These are phyloP conservation scores for Brachionus koreanus DNA, from an alignment of 1,140 invertebrate species.

Conservation along the genomic window DNA sequence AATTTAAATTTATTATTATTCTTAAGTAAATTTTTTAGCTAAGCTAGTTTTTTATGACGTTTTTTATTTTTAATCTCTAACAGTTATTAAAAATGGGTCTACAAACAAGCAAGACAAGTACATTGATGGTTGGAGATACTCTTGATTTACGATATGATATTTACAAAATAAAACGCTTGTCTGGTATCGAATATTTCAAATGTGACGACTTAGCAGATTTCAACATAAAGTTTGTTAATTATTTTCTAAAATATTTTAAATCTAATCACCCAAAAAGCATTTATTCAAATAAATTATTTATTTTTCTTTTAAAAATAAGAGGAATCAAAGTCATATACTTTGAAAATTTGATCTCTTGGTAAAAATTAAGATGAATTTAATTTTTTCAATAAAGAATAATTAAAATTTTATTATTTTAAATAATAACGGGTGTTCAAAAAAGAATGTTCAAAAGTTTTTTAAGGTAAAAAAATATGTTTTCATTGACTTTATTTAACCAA, in stretches of 20 bases:
- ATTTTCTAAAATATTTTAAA: not conserved
- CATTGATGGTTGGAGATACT: conserved; percentile 2
- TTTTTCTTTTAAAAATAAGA: not conserved
- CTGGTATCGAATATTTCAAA: conserved; percentile 26
- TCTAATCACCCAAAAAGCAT: not conserved
- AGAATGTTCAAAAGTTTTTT: too few species aligned
- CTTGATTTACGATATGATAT: conserved; percentile 34
- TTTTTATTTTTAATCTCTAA: not conserved
- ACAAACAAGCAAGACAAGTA: conserved; percentile 23
- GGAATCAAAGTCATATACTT: too few species aligned
- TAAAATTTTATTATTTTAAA: too few species aligned
- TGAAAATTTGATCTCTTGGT: too few species aligned
- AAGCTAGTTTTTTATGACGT: not conserved
- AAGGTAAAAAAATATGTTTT: too few species aligned
- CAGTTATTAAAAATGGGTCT: conserved; percentile 17
- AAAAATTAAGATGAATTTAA: too few species aligned
- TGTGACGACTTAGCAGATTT: conserved; percentile 15
- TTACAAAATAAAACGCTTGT: conserved; percentile 28
- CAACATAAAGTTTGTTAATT: conserved; percentile 25
- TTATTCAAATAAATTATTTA: not conserved
- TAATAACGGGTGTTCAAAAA: too few species aligned
- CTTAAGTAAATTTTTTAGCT: not conserved
- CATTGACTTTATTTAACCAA: too few species aligned
- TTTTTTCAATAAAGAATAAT: too few species aligned
- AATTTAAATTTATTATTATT: conserved; percentile 8